Conservation (phyloP, 2,113 vertebrate genomes). For the Cochlearius cochlearius region DNA sequence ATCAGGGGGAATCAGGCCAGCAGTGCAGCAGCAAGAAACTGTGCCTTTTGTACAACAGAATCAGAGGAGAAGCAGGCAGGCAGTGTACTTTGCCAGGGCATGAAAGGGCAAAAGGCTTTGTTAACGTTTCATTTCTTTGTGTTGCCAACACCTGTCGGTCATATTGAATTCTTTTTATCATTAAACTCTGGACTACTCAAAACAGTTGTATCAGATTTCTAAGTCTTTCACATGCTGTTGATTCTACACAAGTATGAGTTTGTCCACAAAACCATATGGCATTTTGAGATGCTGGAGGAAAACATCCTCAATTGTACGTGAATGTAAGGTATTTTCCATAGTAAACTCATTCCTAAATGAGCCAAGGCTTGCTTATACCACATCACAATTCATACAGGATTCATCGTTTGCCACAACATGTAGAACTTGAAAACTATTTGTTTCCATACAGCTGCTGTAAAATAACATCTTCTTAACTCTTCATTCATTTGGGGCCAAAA, state of each 20-base stretch:
- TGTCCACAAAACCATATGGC: background rate
- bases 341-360: background rate
- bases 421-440: background rate
- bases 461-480: background rate
- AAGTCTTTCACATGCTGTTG: background rate
- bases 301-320: fast-evolving
- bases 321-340: background rate
- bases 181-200: background rate
- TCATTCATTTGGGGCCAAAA: background rate
- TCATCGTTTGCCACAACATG: background rate
- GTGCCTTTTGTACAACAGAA: background rate
- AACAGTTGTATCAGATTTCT: background rate
- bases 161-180: background rate
- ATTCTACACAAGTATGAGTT: background rate
- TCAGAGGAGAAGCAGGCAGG: background rate
- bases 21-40: background rate
- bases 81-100: background rate
- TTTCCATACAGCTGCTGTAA: background rate
- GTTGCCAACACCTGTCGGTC: background rate
- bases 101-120: background rate
- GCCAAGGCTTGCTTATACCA: background rate
- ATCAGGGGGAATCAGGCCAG: background rate
- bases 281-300: background rate
- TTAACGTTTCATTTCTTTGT: background rate
- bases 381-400: background rate